A percentile compares a stretch with the other conserved stretches of the same genome.
Conservation (phyloP, 2,888 invertebrate species). For the Drosophila acutilabella region DNA sequence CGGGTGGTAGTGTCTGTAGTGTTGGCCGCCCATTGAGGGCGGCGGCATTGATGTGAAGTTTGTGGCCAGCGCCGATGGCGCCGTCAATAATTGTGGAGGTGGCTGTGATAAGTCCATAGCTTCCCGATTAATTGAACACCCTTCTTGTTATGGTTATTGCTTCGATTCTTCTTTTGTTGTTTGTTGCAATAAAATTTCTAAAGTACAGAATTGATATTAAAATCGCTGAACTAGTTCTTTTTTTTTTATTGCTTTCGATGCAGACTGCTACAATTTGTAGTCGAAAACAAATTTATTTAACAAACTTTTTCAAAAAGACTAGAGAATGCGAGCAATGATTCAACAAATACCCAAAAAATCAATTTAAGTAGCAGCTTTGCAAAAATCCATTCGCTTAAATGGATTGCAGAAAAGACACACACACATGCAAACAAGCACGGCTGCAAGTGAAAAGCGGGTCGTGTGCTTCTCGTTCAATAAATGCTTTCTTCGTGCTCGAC, state of each 20-base stretch:
- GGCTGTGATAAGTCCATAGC: slow-evolving; percentile 83
- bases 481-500: background rate
- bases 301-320: slow-evolving; percentile 8
- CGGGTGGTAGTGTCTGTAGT: slow-evolving; percentile 76
- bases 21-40: slow-evolving; percentile 78
- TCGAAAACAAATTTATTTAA: background rate
- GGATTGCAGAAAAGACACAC: slow-evolving; percentile 17
- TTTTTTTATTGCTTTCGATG: slow-evolving; percentile 28
- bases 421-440: slow-evolving; percentile 7
- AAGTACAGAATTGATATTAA: slow-evolving; percentile 19
- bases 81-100: slow-evolving; percentile 80
- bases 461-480: background rate
- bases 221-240: slow-evolving; percentile 37
- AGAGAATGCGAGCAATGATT: background rate
- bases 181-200: slow-evolving; percentile 13
- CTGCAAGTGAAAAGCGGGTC: slow-evolving; percentile 19
- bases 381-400: background rate
- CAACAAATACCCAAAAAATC: background rate
- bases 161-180: slow-evolving; percentile 21
- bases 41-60: slow-evolving; percentile 79
- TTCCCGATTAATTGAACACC: slow-evolving; percentile 2
- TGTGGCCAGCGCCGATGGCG: slow-evolving; percentile 82
- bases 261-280: slow-evolving; percentile 29
- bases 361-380: background rate
- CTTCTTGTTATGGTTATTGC: slow-evolving; percentile 8